phyloP scores from a whole-genome alignment of 2,113 vertebrate species.

The Fukomys damarensis region DNA sequence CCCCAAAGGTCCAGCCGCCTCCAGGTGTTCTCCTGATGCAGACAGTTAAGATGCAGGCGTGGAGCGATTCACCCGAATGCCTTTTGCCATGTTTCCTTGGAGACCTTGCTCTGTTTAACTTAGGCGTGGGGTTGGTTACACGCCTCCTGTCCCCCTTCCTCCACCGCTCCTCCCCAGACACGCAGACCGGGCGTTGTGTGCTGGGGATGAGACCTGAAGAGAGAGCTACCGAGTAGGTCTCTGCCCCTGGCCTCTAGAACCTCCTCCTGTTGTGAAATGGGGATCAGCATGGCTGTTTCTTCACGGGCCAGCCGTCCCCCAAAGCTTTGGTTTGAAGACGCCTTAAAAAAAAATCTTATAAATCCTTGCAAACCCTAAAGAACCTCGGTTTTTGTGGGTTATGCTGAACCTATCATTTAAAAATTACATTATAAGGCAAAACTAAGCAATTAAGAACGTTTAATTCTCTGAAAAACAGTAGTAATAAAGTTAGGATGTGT shows the following conservation, averaged over 20 bases:
- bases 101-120: background rate
- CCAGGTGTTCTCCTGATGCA: background rate
- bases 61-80: background rate
- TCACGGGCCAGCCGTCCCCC: no score
- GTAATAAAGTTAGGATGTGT: background rate
- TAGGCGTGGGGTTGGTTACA: no score
- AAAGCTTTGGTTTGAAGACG: background rate
- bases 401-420: background rate
- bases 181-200: background rate
- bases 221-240: background rate
- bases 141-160: background rate
- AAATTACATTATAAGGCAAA: background rate
- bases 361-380: background rate
- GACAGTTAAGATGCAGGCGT: background rate
- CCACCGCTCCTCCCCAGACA: fast-evolving
- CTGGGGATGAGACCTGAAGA: no score
- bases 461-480: background rate
- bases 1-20: background rate
- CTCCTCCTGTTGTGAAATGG: background rate
- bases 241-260: background rate
- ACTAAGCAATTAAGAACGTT: background rate
- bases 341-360: background rate
- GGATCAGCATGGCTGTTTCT: background rate
- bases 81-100: background rate
- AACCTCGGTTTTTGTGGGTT: background rate